Evolutionary conservation across 2,113 vertebrate genomes (phyloP), one percentile per base, ranked within the genome.

Genomic region (Poecile atricapillus): DNA sequence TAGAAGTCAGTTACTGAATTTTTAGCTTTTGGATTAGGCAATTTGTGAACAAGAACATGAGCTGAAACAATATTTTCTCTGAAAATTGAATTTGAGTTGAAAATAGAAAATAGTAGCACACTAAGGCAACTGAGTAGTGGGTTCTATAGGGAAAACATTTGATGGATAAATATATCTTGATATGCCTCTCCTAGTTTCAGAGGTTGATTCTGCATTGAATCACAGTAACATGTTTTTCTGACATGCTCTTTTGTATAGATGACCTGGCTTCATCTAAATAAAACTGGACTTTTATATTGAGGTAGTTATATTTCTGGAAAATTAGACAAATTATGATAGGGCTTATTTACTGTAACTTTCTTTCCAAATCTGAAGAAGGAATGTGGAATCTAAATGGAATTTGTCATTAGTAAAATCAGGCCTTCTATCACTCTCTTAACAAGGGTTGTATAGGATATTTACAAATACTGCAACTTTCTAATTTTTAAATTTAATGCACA

Each of bases 41-140:
- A 28, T 82, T 94, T 81, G 53, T 1, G 43, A 95, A 62, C 22
- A 80, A 84, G 39, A 43, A 65, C 69, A 65, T 10, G 6, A 87
- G 56, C n/a, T 86, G 64, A 90, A 96, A 85, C 53, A 94, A 58
- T 28, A 44, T 67, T 93, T 97, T 83, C 33, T 44, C 7, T 77
- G 44, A 41, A 81, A 92, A 81, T 43, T 62, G 28, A 77, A 78
- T 93, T 90, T 86, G 35, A 86, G 56, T 62, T 2, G 4, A 82
- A 95, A 93, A 73, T 33, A 49, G 69, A 89, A 95, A 94, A 85
- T 25, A 47, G 8, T 62, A 62, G 50, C 22, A 58, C 39, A 44
- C 39, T 67, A 50, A 83, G 35, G 63, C 15, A 87, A 60, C 37
- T 49, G 49, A 67, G 31, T 31, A 83, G 30, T 43, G 23, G 3